Evolutionary conservation across 2,113 vertebrate species (phyloP), one percentile per base, ranked within the genome.

Genomic region (Leptodactylus fuscus): DNA sequence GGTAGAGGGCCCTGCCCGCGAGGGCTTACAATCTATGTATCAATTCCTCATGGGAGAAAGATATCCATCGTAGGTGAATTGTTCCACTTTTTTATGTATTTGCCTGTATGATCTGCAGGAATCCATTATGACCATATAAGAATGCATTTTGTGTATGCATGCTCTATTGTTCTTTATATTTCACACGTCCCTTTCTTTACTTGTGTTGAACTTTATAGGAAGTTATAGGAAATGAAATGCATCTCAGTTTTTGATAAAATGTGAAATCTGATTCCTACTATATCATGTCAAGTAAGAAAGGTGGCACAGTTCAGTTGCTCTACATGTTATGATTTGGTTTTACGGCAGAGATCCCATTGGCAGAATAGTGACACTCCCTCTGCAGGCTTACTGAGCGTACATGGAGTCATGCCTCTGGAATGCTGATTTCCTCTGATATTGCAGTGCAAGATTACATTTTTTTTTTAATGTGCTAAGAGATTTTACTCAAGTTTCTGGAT

Each of bases 331-430:
- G 82, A 77, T 84, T 76, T 77, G 41, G 22, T 76, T 18, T n/a
- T 49, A 48, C 38, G 38, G 27, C 38, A 65, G 38, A 60, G 53
- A 48, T 75, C 73, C 82, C 48, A 65, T 76, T 84, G 82, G 71
- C 70, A 67, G 51, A n/a, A 3, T 11, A 34, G 22, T 29, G 70
- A 83, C 71, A 32, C 48, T 83, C 41, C 58, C 82, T 84, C 71
- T 65, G 41, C 73, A 84, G 73, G 38, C 58, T 48, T 41, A 36
- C 13, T n/a, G 49, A 60, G 51, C 55, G 51, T 41, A 65, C 73
- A 65, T 84, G 55, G 58, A 65, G 24, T 84, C 82, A 84, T 75
- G 70, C 55, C 38, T 84, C 38, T 76, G 82, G 82, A 84, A 84
- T 83, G 82, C 82, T 75, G 51, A 83, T 83, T 75, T 46, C 53